A percentile compares a stretch with the other conserved stretches of the same genome.
Conservation (phyloP, 2,797 vertebrate species). For the Lepilemur septentrionalis region DNA sequence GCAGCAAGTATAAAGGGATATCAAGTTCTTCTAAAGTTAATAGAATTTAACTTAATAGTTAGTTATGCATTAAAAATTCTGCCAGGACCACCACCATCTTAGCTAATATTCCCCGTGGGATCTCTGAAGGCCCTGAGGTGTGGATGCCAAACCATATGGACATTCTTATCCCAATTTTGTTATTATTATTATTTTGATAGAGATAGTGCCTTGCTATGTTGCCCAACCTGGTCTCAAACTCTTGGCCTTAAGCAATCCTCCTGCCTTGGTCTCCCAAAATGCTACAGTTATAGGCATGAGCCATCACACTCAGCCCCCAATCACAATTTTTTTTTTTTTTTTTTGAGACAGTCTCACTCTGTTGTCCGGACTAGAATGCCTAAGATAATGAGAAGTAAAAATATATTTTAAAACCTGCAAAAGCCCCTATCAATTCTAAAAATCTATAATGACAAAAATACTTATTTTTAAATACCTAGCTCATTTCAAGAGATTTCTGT, state of each 20-base stretch:
- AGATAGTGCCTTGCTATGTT: neutral
- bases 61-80: neutral
- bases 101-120: neutral
- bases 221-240: neutral
- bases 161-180: neutral
- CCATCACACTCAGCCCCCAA: neutral
- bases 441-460: too few species aligned
- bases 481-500: too few species aligned
- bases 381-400: too few species aligned
- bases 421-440: too few species aligned
- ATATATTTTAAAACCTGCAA: too few species aligned
- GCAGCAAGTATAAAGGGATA: neutral
- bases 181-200: neutral
- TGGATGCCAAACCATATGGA: neutral
- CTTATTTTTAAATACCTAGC: too few species aligned
- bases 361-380: too few species aligned
- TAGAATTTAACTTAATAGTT: neutral
- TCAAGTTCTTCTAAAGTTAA: neutral
- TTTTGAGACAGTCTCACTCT: too few species aligned
- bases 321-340: neutral
- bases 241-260: neutral
- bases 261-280: neutral
- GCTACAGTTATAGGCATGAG: neutral
- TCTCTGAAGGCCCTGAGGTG: neutral
- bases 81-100: neutral